Percentiles rank a stretch among this genome's conserved stretches.
Evolutionary conservation across 2,888 invertebrate genomes (phyloP).

Genomic region (Endotricha flammealis): DNA sequence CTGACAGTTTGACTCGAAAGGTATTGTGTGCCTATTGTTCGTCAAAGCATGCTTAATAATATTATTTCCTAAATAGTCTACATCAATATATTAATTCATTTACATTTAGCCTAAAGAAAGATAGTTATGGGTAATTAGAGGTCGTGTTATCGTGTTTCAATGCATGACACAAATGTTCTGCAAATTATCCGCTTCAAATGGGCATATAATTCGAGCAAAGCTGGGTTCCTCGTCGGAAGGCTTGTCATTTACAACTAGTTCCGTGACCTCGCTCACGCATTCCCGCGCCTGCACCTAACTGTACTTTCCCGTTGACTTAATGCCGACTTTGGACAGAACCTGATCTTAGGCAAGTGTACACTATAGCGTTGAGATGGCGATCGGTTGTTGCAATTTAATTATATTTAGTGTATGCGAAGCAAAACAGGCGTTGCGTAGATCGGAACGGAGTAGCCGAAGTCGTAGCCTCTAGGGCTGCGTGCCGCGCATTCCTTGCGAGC

Average conservation of each 20-base stretch:
- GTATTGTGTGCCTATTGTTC: slow-evolving; percentile 39
- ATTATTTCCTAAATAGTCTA: too few species aligned
- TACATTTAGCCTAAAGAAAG: too few species aligned
- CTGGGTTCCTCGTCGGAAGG: slow-evolving; percentile 63
- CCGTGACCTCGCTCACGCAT: slow-evolving; percentile 79
- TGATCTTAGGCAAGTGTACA: slow-evolving; percentile 73
- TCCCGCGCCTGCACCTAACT: slow-evolving; percentile 78
- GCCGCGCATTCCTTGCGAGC: slow-evolving; percentile 65
- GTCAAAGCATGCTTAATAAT: too few species aligned
- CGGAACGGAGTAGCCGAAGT: slow-evolving; percentile 47
- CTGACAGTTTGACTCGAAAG: slow-evolving; percentile 38
- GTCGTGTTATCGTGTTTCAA: neutral
- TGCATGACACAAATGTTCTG: neutral
- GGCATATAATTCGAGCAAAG: slow-evolving; percentile 53
- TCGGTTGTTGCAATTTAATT: slow-evolving; percentile 74
- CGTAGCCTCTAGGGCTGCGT: slow-evolving; percentile 55
- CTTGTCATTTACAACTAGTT: slow-evolving; percentile 78
- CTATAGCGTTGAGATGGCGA: slow-evolving; percentile 64
- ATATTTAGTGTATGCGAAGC: slow-evolving; percentile 68
- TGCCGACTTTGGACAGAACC: slow-evolving; percentile 74
- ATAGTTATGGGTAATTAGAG: too few species aligned
- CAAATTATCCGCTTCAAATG: slow-evolving; percentile 18
- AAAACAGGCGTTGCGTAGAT: slow-evolving; percentile 57
- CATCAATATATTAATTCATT: too few species aligned
- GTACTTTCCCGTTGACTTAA: slow-evolving; percentile 78